These are phyloP conservation scores for Poicephalus meyeri DNA, from an alignment of 2,113 vertebrate species.

Conservation along the genomic window DNA sequence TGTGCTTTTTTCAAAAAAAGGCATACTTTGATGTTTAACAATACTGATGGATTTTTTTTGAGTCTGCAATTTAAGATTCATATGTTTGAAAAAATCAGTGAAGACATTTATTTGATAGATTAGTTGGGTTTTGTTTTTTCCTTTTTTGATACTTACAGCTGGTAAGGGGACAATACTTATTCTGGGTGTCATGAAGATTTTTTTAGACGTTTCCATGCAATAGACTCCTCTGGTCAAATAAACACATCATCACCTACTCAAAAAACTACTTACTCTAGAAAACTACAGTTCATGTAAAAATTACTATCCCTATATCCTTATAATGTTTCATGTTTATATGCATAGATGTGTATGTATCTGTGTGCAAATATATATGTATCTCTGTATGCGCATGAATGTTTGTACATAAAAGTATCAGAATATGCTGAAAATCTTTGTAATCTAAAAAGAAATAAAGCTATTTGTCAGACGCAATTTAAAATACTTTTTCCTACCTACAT, in stretches of 20 bases:
- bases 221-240: not conserved
- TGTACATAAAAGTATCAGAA: not conserved
- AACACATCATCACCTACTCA: not conserved
- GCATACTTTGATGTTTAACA: not conserved
- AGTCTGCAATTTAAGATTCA: not conserved
- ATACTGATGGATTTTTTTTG: not conserved
- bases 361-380: not conserved
- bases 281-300: not conserved
- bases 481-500: not conserved
- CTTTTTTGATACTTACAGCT: not conserved
- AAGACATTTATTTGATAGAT: not conserved
- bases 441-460: not conserved
- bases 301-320: not conserved
- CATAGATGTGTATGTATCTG: not conserved
- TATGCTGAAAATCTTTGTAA: not conserved
- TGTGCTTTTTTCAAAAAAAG: not conserved
- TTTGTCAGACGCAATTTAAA: not conserved
- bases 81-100: not conserved
- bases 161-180: not conserved
- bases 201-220: not conserved
- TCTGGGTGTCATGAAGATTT: not conserved
- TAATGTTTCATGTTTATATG: not conserved
- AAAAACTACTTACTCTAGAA: not conserved
- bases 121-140: fast-evolving
- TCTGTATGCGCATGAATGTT: not conserved